Base-by-base conservation (phyloP, 2,888 invertebrate species). In the Cerceris rybyensis region DNA sequence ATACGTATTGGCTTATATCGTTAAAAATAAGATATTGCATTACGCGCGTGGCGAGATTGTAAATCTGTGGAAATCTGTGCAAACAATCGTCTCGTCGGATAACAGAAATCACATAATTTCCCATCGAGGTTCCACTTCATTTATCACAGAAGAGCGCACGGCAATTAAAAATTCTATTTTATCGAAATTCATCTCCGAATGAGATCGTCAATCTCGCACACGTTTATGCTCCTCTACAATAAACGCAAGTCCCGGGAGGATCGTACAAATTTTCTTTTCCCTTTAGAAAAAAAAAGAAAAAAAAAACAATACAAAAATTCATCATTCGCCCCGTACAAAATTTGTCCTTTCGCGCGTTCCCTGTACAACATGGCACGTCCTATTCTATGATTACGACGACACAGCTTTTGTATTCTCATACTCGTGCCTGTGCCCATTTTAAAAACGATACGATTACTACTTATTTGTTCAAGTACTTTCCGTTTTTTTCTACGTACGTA, bases 301-400 rank as follows among this genome's bases (percentile, higher is more conserved):
- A n/a, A 52, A 14, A 52, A n/a, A n/a, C 52, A 68, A 80, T 77
- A 74, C n/a, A 60, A 46, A 16, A 55, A 55, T 46, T 0, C 16
- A 52, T 59, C 17, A 68, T 75, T 17, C 52, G 28, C 76, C 75
- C 75, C 63, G 28, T 72, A 54, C 16, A 64, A 73, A 76, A 39
- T 61, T 71, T 66, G 52, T 11, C 58, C 57, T 46, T 46, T 57
- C 42, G 52, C 75, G 57, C 75, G 46, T 63, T 79, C 82, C 79
- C 88, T 91, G 89, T 91, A 91, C 90, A 92, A 89, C 89, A 92
- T 92, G 92, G 92, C 92, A 92, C 92, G 87, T 90, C 88, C 91
- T 91, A 90, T 87, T 80, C 88, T 90, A 91, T 83, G 84, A 84
- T 88, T 83, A 87, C 80, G 83, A 28, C 72, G 73, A 42, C 80